These are phyloP conservation scores for Portevinia maculata DNA, from an alignment of 2,888 invertebrate species.

Conservation along the genomic window DNA sequence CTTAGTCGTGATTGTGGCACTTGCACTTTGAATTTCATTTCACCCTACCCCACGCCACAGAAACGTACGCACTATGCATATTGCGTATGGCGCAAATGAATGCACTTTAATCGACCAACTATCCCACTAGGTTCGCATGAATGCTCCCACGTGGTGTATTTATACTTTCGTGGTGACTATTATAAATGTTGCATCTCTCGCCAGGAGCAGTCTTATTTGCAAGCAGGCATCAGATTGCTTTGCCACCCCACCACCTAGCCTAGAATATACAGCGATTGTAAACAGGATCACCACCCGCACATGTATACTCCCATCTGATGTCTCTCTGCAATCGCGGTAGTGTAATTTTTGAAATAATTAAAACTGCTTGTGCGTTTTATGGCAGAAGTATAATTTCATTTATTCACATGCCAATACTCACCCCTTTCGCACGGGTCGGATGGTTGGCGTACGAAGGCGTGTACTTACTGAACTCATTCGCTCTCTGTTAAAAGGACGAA, in stretches of 20 bases:
- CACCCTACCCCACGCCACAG: constrained; percentile 1
- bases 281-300: constrained; percentile 4
- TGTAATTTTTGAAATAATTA: constrained; percentile 48
- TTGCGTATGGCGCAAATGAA: not conserved
- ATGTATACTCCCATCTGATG: not conserved
- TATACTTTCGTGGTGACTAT: constrained; percentile 18
- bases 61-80: constrained; percentile 33
- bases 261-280: not conserved
- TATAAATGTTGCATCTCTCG: constrained; percentile 2
- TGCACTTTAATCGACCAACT: constrained; percentile 8
- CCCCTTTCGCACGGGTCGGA: not conserved
- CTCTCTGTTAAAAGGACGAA: constrained; percentile 42
- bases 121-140: not conserved
- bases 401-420: constrained; percentile 31
- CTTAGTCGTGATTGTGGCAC: not conserved
- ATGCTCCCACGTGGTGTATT: constrained; percentile 13
- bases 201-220: constrained; percentile 11
- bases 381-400: constrained; percentile 60
- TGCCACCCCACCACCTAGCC: not conserved
- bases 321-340: constrained; percentile 6
- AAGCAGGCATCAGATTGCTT: not conserved
- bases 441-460: not conserved
- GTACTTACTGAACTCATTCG: constrained; percentile 1
- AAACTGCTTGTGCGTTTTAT: constrained; percentile 53
- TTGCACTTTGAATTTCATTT: not conserved